Conservation (phyloP, 2,113 vertebrate species). For the Anser brachyrhynchus region DNA sequence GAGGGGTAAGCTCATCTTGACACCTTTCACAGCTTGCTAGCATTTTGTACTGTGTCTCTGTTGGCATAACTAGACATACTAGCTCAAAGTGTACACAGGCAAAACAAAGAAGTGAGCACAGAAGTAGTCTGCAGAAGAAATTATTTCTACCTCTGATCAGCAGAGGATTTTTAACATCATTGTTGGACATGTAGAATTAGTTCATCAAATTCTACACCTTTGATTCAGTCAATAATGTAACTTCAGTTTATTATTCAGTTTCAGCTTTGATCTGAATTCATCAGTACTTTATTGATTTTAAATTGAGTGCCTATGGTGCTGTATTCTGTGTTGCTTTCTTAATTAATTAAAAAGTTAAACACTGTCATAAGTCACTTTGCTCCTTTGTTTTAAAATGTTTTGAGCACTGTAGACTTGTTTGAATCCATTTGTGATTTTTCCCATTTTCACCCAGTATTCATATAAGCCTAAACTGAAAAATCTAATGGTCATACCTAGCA, state of each 20-base stretch:
- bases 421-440: not conserved
- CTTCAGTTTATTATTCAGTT: constrained; percentile 57
- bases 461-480: not conserved
- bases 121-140: not conserved
- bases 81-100: not conserved
- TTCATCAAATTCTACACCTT: constrained; percentile 25
- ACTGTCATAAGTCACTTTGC: not conserved
- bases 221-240: not conserved
- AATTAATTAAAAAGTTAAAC: constrained; percentile 58
- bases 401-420: not conserved
- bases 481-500: not conserved
- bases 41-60: not conserved
- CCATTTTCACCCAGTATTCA: not conserved
- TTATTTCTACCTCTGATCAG: not conserved
- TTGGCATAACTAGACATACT: not conserved
- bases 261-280: constrained; percentile 58
- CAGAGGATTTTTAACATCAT: not conserved
- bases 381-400: not conserved
- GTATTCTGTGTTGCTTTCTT: constrained; percentile 26
- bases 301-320: constrained; percentile 32
- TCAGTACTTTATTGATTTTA: constrained; percentile 56
- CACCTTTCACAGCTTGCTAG: not conserved
- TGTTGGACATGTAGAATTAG: constrained; percentile 26
- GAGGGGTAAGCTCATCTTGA: not conserved
- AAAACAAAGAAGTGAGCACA: not conserved